A percentile compares a stretch with the other conserved stretches of the same genome.
phyloP scores from a whole-genome alignment of 2,888 invertebrate species.

The Rhimphoctona megacephalus region DNA sequence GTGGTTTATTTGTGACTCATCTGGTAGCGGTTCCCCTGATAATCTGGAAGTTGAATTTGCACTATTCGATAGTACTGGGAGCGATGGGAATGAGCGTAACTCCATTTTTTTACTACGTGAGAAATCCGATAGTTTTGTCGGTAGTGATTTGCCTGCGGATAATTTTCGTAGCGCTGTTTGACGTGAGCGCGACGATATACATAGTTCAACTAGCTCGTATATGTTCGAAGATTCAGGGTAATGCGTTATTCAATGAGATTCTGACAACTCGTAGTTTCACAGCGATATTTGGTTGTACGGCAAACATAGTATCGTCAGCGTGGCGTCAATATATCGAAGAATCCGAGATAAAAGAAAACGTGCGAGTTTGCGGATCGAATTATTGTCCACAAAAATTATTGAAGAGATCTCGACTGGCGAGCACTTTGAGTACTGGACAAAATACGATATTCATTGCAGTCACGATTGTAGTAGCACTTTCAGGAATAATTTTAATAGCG shows the following conservation, averaged over 20 bases:
- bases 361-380: conserved; percentile 15
- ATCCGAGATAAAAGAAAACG: background rate
- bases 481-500: conserved; percentile 63
- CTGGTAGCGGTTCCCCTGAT: conserved; percentile 60
- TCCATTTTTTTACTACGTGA: conserved; percentile 57
- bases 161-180: conserved; percentile 61
- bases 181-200: conserved; percentile 53
- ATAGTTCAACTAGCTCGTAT: conserved; percentile 48
- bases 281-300: conserved; percentile 53
- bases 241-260: conserved; percentile 43
- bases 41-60: conserved; percentile 48
- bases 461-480: conserved; percentile 51
- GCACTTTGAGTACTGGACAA: conserved; percentile 46
- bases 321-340: conserved; percentile 47
- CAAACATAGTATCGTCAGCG: conserved; percentile 36
- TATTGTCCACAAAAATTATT: conserved; percentile 17
- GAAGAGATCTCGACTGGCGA: conserved; percentile 21
- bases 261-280: conserved; percentile 39
- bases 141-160: conserved; percentile 43
- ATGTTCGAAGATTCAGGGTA: conserved; percentile 58
- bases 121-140: conserved; percentile 36
- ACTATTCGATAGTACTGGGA: conserved; percentile 64
- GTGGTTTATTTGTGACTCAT: conserved; percentile 52
- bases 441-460: conserved; percentile 56
- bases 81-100: conserved; percentile 64